Percentiles rank a stretch among this genome's conserved stretches.
Evolutionary conservation across 2,113 vertebrate species (phyloP).

Genomic region (Podilymbus podiceps): DNA sequence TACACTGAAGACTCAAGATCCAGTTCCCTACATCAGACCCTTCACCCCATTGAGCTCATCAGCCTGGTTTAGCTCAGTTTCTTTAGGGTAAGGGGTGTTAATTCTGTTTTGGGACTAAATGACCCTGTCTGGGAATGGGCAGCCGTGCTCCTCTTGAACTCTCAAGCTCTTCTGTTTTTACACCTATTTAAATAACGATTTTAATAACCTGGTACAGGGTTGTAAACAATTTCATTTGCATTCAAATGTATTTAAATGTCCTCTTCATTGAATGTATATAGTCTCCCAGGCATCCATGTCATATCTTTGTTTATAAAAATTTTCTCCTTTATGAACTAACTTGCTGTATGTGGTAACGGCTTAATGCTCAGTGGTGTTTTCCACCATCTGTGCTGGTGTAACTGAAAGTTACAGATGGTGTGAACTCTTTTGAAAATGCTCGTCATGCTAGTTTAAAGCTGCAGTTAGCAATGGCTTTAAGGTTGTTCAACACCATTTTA

Average conservation of each 20-base stretch:
- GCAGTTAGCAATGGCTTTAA: background rate
- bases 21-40: background rate
- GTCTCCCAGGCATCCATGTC: background rate
- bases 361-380: background rate
- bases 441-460: background rate
- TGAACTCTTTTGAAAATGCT: background rate
- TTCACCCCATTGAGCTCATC: background rate
- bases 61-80: background rate
- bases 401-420: background rate
- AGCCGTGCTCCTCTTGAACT: background rate
- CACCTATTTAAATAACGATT: background rate
- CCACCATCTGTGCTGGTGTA: background rate
- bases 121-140: background rate
- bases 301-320: background rate
- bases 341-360: background rate
- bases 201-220: background rate
- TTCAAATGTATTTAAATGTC: background rate
- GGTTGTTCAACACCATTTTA: background rate
- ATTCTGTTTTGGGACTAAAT: background rate
- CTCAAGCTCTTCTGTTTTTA: background rate
- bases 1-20: fast-evolving
- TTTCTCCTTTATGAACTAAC: background rate
- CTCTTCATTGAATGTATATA: background rate
- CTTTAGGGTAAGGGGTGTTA: background rate
- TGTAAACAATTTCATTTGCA: background rate